Conservation (phyloP, 2,888 invertebrate genomes). For the Tipula lateralis region DNA sequence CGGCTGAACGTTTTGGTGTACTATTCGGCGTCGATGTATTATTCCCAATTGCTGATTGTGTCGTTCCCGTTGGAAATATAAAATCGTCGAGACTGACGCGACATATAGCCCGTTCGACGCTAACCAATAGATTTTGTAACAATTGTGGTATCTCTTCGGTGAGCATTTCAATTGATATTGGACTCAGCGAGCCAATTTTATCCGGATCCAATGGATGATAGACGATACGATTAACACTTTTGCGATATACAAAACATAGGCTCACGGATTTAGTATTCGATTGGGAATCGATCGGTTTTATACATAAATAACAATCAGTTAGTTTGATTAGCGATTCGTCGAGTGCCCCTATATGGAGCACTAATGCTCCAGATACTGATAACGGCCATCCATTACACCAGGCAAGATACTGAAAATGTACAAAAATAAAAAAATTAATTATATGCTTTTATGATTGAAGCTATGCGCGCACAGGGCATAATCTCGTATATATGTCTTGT, state of each 20-base stretch:
- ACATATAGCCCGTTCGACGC: constrained; percentile 65
- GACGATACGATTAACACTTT: constrained; percentile 39
- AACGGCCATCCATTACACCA: constrained; percentile 63
- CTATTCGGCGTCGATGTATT: constrained; percentile 20
- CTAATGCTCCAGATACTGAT: constrained; percentile 58
- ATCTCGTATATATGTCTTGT: neutral
- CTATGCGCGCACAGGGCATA: neutral
- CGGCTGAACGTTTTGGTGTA: constrained; percentile 48
- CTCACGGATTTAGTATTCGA: constrained; percentile 32
- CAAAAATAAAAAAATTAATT: constrained; percentile 34
- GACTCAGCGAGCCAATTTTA: constrained; percentile 41
- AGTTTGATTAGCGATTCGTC: constrained; percentile 57
- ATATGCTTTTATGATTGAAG: neutral
- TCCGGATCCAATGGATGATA: constrained; percentile 45
- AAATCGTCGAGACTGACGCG: constrained; percentile 62
- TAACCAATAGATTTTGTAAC: constrained; percentile 60
- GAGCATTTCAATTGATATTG: constrained; percentile 47
- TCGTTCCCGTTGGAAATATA: constrained; percentile 56
- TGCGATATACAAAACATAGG: constrained; percentile 46
- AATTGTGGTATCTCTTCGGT: constrained; percentile 57
- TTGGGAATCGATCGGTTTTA: constrained; percentile 44
- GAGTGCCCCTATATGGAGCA: constrained; percentile 60
- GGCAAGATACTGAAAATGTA: constrained; percentile 54
- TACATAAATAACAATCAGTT: constrained; percentile 62
- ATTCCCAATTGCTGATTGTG: constrained; percentile 37